Conservation (phyloP, 2,113 vertebrate genomes). For the Barbus barbus region DNA sequence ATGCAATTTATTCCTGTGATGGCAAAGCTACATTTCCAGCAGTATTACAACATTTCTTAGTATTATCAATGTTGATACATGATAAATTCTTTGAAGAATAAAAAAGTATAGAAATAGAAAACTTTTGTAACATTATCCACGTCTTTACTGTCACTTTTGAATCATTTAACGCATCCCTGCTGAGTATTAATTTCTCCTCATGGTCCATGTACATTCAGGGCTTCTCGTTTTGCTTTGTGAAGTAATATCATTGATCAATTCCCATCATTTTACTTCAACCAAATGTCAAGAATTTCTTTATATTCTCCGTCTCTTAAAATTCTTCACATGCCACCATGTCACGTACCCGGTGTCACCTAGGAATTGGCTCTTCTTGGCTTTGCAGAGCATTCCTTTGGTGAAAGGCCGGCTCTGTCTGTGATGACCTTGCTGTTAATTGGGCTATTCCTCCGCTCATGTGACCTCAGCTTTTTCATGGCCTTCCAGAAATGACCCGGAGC, state of each 20-base stretch:
- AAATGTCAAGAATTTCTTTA: slow-evolving; percentile 9
- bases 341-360: slow-evolving; percentile 18
- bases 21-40: background rate
- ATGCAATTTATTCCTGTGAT: background rate
- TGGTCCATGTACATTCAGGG: background rate
- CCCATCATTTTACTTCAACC: background rate
- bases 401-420: slow-evolving; percentile 19
- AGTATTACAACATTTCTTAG: too few relatives aligned
- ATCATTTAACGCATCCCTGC: background rate
- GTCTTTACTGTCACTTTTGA: background rate
- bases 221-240: background rate
- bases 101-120: too few relatives aligned
- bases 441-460: slow-evolving; percentile 38
- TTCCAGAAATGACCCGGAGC: slow-evolving; percentile 35
- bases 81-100: too few relatives aligned
- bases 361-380: background rate
- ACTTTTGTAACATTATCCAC: background rate
- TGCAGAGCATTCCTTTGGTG: background rate
- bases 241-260: background rate
- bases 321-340: slow-evolving; percentile 27
- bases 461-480: slow-evolving; percentile 22
- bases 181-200: background rate
- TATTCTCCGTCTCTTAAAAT: background rate
- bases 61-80: too few relatives aligned
- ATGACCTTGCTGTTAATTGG: slow-evolving; percentile 48